These are phyloP conservation scores for Dynastes grantii DNA, from an alignment of 2,888 invertebrate genomes.

Conservation along the genomic window DNA sequence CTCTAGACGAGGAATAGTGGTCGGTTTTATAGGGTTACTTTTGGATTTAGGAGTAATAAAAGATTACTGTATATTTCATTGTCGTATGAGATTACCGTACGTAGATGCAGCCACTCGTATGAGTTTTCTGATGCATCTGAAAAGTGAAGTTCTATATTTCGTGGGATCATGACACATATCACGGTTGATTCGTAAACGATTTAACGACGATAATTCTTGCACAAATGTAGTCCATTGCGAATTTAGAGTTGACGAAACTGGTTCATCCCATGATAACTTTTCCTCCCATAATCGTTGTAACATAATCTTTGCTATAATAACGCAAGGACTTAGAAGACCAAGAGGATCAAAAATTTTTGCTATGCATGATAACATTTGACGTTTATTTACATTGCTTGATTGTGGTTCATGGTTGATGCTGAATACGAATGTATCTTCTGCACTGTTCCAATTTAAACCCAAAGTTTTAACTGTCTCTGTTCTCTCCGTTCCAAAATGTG, in stretches of 20 bases:
- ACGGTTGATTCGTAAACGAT: not conserved
- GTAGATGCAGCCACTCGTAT: conserved; percentile 36
- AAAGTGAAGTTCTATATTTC: conserved; percentile 36
- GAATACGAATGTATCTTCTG: not conserved
- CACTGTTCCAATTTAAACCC: not conserved
- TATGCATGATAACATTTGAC: conserved; percentile 29
- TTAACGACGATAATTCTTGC: not conserved
- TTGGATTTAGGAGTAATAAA: conserved; percentile 54
- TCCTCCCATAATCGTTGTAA: conserved; percentile 47
- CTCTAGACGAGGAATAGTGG: conserved; percentile 51
- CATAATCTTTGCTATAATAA: conserved; percentile 40
- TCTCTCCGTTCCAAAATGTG: not conserved
- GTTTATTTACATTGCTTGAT: conserved; percentile 21
- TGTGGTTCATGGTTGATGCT: not conserved
- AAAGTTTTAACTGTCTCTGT: not conserved
- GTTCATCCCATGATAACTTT: conserved; percentile 45
- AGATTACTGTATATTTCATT: conserved; percentile 30
- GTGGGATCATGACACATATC: not conserved
- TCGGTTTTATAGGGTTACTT: conserved; percentile 55
- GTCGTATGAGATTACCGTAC: not conserved
- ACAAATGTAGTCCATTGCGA: conserved; percentile 17
- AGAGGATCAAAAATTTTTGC: conserved; percentile 45
- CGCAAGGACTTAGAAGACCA: conserved; percentile 40
- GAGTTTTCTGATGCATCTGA: conserved; percentile 41
- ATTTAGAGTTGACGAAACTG: not conserved